Base-by-base conservation (phyloP, 2,888 invertebrate species). In the Norana najaformis region DNA sequence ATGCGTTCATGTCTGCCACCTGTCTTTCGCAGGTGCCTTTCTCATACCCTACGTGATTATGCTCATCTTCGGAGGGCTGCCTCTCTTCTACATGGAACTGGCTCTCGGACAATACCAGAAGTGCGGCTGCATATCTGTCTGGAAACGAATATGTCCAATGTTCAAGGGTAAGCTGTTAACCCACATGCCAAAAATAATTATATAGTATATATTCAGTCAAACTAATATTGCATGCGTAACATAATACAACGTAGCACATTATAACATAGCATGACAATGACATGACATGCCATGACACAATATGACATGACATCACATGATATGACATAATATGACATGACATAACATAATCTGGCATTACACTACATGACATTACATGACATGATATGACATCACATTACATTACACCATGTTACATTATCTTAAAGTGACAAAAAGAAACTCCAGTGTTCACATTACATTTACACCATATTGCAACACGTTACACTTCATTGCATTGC, bases 81-180 rank as follows among this genome's bases (percentile, higher is more conserved):
- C 98, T 0, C 96, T 98, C 14, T 98, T 98, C 95, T 98, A 98
- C 95, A 97, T 98, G 97, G 98, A 98, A 95, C 95, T 98, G 94
- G 98, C 98, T 0, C 95, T 98, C 92, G 98, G 98, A 20, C 98
- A 98, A 95, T 98, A 97, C 95, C 98, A 98, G 94, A 96, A 97
- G 97, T 92, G 97, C 94, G 98, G 98, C 89, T 98, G 98, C 92
- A 96, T 98, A 91, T 97, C 97, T 89, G 97, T 98, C 91, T 98
- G 98, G 98, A 97, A 97, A 93, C 96, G 97, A 92, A 97, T 98
- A 93, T 98, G 98, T 95, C 98, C 98, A 0, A 97, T 98, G 91
- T 96, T 98, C 91, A 98, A 97, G 96, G 98, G 98, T 95, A 93
- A 91, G 83, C 8, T n/a, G 69, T 69, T n/a, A 69, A n/a, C n/a